Evolutionary conservation across 2,797 vertebrate species (phyloP), one percentile per base, ranked within the genome.

Genomic region (Buphagus erythrorhynchus): DNA sequence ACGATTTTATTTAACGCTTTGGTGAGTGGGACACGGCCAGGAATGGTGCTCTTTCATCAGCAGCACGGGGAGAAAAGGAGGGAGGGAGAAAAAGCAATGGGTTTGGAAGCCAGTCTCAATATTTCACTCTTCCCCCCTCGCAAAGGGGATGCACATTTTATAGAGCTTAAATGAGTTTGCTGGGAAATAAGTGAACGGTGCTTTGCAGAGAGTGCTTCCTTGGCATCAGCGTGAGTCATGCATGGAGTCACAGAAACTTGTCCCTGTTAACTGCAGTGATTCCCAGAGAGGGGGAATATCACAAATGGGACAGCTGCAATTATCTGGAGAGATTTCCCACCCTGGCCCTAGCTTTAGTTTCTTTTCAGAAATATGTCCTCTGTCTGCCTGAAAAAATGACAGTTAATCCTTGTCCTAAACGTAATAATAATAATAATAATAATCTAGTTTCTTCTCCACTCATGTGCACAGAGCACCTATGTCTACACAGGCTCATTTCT

Each of bases 301-400:
- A 55, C 35, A 77, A 61, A 9, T 12, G 71, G 18, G 20, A 46
- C 36, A 83, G 5, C 86, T 93, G 40, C 33, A 80, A 6, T 88
- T 93, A 40, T 26, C 13, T 45, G 24, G 61, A 74, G 36, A 63
- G 35, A 88, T 90, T 52, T 59, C 16, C 7, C 18, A 55, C 4
- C n/a, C 20, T 0, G 0, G 0, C 11, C 18, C 1, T 6, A 12
- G 8, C 10, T 82, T 59, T 62, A 51, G 7, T 45, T 86, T 85
- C 6, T 49, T 94, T 74, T 54, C 35, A 59, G 26, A 52, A 74
- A 33, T 9, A 13, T 55, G 5, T 69, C 63, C 42, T 74, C 6
- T 31, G 2, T 40, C 7, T 43, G 18, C 43, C 26, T 88, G 45
- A 68, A 86, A 65, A 24, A 62, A 31, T 46, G 54, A 36, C 22